Conservation (phyloP, 1,140 invertebrate genomes). For the Aphaenogaster floridana region DNA sequence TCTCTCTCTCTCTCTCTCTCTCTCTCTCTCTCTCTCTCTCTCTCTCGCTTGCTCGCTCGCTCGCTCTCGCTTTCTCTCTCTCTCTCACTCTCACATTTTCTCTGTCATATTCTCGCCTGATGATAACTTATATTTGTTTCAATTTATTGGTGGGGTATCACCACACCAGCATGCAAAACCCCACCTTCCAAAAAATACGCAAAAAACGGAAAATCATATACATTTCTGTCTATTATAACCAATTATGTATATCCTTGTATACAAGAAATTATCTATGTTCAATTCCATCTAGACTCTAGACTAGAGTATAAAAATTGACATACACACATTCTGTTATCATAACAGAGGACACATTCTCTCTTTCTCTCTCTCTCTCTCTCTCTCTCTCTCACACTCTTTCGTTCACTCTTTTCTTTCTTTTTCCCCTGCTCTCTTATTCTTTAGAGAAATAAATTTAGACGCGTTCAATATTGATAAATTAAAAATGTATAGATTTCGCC, state of each 20-base stretch:
- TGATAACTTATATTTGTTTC: no score
- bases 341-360: background rate
- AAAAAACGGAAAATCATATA: no score
- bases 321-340: no score
- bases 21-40: background rate
- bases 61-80: slow-evolving; percentile 33
- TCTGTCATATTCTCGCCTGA: no score
- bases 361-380: slow-evolving; percentile 63
- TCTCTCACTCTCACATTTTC: slow-evolving; percentile 6
- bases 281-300: no score
- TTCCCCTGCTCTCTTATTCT: slow-evolving; percentile 1
- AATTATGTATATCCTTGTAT: no score
- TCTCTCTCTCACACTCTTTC: slow-evolving; percentile 1
- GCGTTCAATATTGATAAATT: slow-evolving; percentile 42
- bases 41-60: background rate
- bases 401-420: slow-evolving; percentile 16
- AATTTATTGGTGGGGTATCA: no score
- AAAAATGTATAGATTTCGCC: slow-evolving; percentile 25
- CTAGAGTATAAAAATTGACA: no score
- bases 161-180: no score
- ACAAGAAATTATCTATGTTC: no score
- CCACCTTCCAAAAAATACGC: no score
- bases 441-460: slow-evolving; percentile 68
- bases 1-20: background rate
- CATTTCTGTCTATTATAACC: no score